Evolutionary conservation across 2,797 vertebrate species (phyloP).

Genomic region (Pagetopsis macropterus): DNA sequence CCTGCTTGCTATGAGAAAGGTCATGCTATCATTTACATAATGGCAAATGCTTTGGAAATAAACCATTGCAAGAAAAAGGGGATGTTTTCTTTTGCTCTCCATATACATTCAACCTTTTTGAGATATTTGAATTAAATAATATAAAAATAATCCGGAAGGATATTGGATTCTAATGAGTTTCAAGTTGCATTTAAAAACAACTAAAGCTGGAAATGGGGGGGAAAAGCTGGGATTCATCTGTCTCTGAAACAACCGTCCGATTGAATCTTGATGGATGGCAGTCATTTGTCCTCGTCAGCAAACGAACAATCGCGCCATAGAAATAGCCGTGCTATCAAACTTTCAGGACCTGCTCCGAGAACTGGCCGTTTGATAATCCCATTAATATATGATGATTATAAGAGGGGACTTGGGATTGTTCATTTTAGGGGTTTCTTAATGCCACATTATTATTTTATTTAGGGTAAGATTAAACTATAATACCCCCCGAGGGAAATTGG

Average conservation of each 20-base stretch:
- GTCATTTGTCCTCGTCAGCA: conserved; percentile 93
- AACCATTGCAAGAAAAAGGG: conserved; percentile 19
- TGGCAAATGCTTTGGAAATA: conserved; percentile 72
- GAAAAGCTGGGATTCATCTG: conserved; percentile 78
- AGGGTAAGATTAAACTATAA: conserved; percentile 37
- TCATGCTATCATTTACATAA: conserved; percentile 94
- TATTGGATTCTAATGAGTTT: not conserved
- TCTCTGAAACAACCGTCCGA: conserved; percentile 75
- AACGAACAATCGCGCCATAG: conserved; percentile 88
- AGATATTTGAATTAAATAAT: not conserved
- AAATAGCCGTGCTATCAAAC: conserved; percentile 91
- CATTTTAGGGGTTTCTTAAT: conserved; percentile 21
- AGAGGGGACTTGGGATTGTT: conserved; percentile 13
- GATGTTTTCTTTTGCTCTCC: conserved; percentile 29
- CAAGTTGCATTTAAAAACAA: not conserved
- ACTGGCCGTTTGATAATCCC: conserved; percentile 31
- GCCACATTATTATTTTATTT: conserved; percentile 36
- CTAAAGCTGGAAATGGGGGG: conserved; percentile 79
- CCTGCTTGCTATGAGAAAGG: conserved; percentile 92
- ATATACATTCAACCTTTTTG: not conserved
- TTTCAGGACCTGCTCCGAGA: conserved; percentile 87
- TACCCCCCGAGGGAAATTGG: conserved; percentile 7
- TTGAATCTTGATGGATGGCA: conserved; percentile 93
- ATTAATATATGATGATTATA: conserved; percentile 48
- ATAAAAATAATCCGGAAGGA: not conserved